A percentile compares a stretch with the other conserved stretches of the same genome.
Evolutionary conservation across 2,797 vertebrate genomes (phyloP).

Genomic region (Lagothrix lagotricha): DNA sequence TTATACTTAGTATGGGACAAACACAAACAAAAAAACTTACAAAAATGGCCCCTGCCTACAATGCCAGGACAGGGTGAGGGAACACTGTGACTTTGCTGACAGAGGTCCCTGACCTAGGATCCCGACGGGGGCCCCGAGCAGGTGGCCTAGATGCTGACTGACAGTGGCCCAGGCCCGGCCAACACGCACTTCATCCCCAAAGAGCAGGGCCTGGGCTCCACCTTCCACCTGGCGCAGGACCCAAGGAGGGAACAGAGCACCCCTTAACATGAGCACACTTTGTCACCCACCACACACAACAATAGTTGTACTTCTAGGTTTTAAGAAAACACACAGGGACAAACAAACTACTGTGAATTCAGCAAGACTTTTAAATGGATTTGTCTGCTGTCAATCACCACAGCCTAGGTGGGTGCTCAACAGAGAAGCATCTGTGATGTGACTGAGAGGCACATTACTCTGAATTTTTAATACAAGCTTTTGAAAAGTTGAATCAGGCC

Average conservation of each 20-base stretch:
- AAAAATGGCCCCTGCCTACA: neutral
- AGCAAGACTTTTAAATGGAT: neutral
- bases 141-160: neutral
- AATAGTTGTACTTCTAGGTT: neutral
- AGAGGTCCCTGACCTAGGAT: neutral
- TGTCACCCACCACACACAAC: neutral
- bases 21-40: neutral
- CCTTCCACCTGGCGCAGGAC: neutral
- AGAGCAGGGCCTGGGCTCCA: neutral
- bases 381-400: neutral
- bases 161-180: neutral
- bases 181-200: rapidly evolving
- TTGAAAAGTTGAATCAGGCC: neutral
- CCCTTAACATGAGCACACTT: rapidly evolving
- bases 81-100: neutral
- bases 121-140: neutral
- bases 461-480: neutral
- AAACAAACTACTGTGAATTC: neutral
- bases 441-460: neutral
- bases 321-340: neutral
- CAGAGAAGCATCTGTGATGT: neutral
- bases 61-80: neutral
- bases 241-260: neutral
- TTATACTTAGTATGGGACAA: neutral
- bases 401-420: neutral